Percentiles rank a stretch among this genome's conserved stretches.
These are phyloP conservation scores for Drosophila monieri DNA, from an alignment of 2,888 invertebrate species.

Conservation along the genomic window DNA sequence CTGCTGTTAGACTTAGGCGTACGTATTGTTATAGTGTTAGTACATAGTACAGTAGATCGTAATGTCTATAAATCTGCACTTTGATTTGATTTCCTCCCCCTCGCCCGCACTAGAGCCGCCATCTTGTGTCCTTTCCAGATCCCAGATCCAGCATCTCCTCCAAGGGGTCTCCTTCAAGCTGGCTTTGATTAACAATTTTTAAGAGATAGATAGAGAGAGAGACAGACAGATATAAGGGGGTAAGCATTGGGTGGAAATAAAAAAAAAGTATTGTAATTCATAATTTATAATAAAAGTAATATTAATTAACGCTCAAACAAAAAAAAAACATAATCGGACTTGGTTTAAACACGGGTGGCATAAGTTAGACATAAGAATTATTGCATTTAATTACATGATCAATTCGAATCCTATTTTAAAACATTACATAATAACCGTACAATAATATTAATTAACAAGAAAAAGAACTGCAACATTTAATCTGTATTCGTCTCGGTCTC, in stretches of 20 bases:
- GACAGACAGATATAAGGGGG: not conserved
- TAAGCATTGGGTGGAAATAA: slow-evolving; percentile 2
- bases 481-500: slow-evolving; percentile 10
- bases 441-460: slow-evolving; percentile 59
- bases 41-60: slow-evolving; percentile 34
- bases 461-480: slow-evolving; percentile 53
- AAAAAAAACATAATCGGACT: slow-evolving; percentile 16
- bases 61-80: slow-evolving; percentile 24
- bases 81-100: slow-evolving; percentile 25
- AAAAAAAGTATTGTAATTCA: slow-evolving; percentile 13
- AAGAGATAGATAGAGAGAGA: not conserved
- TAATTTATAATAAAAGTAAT: not conserved
- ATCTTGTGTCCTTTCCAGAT: not conserved
- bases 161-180: not conserved
- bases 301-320: slow-evolving; percentile 3
- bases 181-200: slow-evolving; percentile 3
- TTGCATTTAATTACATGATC: slow-evolving; percentile 47
- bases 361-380: slow-evolving; percentile 46
- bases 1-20: slow-evolving; percentile 35
- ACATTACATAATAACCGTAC: slow-evolving; percentile 54
- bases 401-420: slow-evolving; percentile 48
- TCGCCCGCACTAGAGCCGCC: too few relatives aligned
- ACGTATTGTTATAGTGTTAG: slow-evolving; percentile 13
- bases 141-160: slow-evolving; percentile 8
- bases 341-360: slow-evolving; percentile 42